Conservation (phyloP, 2,797 vertebrate genomes). For the Manis javanica region DNA sequence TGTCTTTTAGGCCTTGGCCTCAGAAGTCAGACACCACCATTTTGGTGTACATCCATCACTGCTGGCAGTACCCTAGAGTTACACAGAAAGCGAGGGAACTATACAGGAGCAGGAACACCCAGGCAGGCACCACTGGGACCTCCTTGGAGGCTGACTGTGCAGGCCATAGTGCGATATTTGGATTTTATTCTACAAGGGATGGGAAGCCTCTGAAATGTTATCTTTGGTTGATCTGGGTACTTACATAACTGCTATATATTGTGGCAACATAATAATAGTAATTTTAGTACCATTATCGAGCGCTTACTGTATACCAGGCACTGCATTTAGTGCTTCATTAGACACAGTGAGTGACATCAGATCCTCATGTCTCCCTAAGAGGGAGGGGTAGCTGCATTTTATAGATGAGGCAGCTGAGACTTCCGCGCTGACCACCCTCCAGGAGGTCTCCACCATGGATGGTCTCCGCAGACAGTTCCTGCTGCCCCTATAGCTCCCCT, state of each 20-base stretch:
- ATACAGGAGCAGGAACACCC: not conserved
- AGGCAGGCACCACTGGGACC: accelerated
- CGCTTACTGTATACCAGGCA: not conserved
- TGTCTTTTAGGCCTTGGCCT: not conserved
- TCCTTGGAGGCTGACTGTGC: not conserved
- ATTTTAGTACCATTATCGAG: accelerated
- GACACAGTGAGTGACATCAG: accelerated
- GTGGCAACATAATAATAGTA: accelerated
- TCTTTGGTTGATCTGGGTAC: too few relatives aligned
- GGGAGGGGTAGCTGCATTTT: not conserved
- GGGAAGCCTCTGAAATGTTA: not conserved
- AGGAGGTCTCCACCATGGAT: accelerated
- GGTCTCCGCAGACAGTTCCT: accelerated
- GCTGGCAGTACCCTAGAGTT: accelerated
- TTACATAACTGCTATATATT: too few relatives aligned
- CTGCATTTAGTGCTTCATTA: not conserved
- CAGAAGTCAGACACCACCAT: accelerated
- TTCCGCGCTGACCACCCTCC: accelerated
- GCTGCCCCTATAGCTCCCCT: not conserved
- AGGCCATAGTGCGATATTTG: not conserved
- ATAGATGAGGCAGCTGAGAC: not conserved
- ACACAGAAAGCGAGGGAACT: not conserved
- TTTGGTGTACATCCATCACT: too few relatives aligned
- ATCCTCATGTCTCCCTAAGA: not conserved
- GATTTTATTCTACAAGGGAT: not conserved